Evolutionary conservation across 2,888 invertebrate genomes (phyloP).

Genomic region (Molorchus minor): DNA sequence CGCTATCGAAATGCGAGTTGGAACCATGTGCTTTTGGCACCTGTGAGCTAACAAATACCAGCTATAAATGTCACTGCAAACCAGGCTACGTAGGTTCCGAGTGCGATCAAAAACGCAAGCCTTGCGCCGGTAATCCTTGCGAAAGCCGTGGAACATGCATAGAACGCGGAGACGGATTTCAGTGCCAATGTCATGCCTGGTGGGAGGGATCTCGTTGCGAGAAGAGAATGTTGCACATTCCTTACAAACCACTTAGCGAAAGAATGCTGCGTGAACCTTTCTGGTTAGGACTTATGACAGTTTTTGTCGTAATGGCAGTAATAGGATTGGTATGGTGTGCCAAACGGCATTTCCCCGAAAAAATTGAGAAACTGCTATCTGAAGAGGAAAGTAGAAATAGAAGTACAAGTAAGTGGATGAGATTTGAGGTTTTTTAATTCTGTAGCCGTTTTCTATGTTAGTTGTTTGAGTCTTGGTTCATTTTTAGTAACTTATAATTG

Average conservation of each 20-base stretch:
- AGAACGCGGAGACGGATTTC: slow-evolving; percentile 72
- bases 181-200: slow-evolving; percentile 79
- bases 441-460: too few relatives aligned
- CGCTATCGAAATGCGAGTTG: slow-evolving; percentile 77
- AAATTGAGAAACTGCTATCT: slow-evolving; percentile 82
- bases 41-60: slow-evolving; percentile 67
- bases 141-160: slow-evolving; percentile 79
- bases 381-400: slow-evolving; percentile 81
- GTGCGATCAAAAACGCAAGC: slow-evolving; percentile 74
- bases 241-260: slow-evolving; percentile 77
- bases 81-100: slow-evolving; percentile 73
- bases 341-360: slow-evolving; percentile 85
- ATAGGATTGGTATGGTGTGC: slow-evolving; percentile 86
- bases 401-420: slow-evolving; percentile 55
- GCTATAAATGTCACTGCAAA: slow-evolving; percentile 72
- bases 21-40: slow-evolving; percentile 75
- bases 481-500: too few relatives aligned
- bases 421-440: too few relatives aligned
- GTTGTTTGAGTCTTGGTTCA: too few relatives aligned
- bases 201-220: slow-evolving; percentile 72
- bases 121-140: slow-evolving; percentile 79
- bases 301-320: slow-evolving; percentile 79
- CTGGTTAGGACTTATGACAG: slow-evolving; percentile 88
- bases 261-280: slow-evolving; percentile 88
- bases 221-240: slow-evolving; percentile 72